These are phyloP conservation scores for Holacanthus passer DNA, from an alignment of 2,113 vertebrate genomes.

Conservation along the genomic window DNA sequence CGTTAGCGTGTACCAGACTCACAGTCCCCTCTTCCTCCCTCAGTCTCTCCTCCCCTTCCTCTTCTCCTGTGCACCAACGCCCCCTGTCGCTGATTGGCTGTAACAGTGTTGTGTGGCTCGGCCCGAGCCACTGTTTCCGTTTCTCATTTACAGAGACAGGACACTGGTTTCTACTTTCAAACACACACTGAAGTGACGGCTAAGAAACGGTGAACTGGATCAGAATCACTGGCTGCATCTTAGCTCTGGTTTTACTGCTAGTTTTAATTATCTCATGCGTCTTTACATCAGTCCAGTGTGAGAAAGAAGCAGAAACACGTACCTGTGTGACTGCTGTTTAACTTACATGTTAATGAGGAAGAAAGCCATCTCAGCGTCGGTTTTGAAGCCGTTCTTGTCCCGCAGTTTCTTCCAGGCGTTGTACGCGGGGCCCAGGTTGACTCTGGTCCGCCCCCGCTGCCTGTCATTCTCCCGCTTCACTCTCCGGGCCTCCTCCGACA, in stretches of 20 bases:
- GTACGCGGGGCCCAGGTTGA: not conserved
- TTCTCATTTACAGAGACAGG: not conserved
- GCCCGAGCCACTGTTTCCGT: not conserved
- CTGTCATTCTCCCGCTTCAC: not conserved
- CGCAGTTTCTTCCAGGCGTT: not conserved
- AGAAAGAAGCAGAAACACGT: not conserved
- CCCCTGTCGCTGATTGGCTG: not conserved
- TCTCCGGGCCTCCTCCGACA: not conserved
- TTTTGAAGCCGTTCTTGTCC: not conserved
- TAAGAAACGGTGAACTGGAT: too few relatives aligned
- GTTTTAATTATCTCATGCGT: not conserved
- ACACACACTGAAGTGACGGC: too few relatives aligned
- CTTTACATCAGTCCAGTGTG: not conserved
- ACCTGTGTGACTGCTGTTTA: rapidly evolving
- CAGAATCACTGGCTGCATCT: too few relatives aligned
- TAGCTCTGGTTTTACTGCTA: not conserved
- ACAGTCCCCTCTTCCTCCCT: too few relatives aligned
- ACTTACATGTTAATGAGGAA: conserved; percentile 12
- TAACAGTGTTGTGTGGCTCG: not conserved
- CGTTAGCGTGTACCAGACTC: too few relatives aligned
- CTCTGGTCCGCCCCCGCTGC: not conserved
- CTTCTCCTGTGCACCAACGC: not conserved
- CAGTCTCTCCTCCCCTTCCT: too few relatives aligned
- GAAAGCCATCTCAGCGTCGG: not conserved
- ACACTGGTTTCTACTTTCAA: too few relatives aligned